Percentiles rank a stretch among this genome's conserved stretches.
Conservation (phyloP, 2,888 invertebrate genomes). For the Lacanobia oleracea region DNA sequence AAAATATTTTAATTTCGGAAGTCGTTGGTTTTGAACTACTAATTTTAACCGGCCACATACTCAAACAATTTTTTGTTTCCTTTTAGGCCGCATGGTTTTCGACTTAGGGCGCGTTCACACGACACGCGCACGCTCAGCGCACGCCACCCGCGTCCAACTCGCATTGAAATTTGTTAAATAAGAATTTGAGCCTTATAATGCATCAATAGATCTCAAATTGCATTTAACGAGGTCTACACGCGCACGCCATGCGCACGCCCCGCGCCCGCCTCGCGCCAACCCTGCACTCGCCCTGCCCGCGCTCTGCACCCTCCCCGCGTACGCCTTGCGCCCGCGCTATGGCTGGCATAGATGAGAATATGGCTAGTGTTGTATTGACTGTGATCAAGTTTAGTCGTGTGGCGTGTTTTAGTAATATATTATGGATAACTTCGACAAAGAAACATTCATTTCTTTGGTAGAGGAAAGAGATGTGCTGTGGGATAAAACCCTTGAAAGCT, state of each 20-base stretch:
- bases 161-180: no score
- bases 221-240: conserved; percentile 17
- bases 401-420: conserved; percentile 34
- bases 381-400: conserved; percentile 22
- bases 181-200: no score
- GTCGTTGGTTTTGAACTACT: no score
- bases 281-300: conserved; percentile 19
- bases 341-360: conserved; percentile 32
- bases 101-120: no score
- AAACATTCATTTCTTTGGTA: conserved; percentile 21
- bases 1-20: no score
- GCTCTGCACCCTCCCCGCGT: conserved; percentile 17
- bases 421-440: conserved; percentile 42
- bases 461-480: conserved; percentile 37
- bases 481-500: conserved; percentile 3
- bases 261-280: conserved; percentile 3
- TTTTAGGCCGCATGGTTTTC: no score
- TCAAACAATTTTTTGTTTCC: no score
- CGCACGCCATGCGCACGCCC: conserved; percentile 15
- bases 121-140: no score
- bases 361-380: conserved; percentile 28
- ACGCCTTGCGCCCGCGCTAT: conserved; percentile 38
- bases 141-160: no score
- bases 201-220: conserved; percentile 29
- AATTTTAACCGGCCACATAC: no score